Evolutionary conservation across 2,797 vertebrate genomes (phyloP).

Genomic region (Linurgus olivaceus): DNA sequence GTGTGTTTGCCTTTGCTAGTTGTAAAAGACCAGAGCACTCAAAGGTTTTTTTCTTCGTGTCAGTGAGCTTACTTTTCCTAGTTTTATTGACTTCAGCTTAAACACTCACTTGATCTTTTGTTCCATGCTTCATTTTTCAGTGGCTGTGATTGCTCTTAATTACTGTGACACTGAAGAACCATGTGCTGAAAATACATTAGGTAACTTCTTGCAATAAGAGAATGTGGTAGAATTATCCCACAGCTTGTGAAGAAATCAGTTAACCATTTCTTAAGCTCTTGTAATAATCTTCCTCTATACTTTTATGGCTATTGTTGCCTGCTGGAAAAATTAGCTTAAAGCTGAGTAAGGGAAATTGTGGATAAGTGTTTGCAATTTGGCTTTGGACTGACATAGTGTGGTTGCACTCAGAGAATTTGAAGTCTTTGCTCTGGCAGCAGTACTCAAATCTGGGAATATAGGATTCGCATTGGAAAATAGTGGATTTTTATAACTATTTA

Average conservation of each 20-base stretch:
- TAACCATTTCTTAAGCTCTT: background rate
- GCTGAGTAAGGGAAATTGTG: conserved; percentile 57
- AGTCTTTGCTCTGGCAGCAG: conserved; percentile 60
- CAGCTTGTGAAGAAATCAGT: background rate
- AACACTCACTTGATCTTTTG: conserved; percentile 21
- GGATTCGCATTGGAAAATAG: conserved; percentile 42
- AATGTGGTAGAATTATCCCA: background rate
- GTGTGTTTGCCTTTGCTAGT: background rate
- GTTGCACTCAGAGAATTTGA: conserved; percentile 55
- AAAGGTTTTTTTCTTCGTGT: background rate
- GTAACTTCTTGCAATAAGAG: background rate
- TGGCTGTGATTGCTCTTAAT: background rate
- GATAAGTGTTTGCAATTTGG: conserved; percentile 60
- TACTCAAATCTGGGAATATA: conserved; percentile 39
- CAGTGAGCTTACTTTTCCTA: background rate
- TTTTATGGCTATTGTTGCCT: conserved; percentile 20
- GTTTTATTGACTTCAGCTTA: conserved; percentile 31
- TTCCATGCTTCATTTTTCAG: background rate
- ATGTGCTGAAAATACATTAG: background rate
- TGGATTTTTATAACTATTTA: conserved; percentile 51
- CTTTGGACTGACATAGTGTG: conserved; percentile 48
- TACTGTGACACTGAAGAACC: background rate
- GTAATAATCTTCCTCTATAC: background rate
- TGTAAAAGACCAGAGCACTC: background rate
- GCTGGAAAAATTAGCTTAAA: conserved; percentile 47